These are phyloP conservation scores for Nemotelus nigrinus DNA, from an alignment of 2,888 invertebrate genomes.

Conservation along the genomic window DNA sequence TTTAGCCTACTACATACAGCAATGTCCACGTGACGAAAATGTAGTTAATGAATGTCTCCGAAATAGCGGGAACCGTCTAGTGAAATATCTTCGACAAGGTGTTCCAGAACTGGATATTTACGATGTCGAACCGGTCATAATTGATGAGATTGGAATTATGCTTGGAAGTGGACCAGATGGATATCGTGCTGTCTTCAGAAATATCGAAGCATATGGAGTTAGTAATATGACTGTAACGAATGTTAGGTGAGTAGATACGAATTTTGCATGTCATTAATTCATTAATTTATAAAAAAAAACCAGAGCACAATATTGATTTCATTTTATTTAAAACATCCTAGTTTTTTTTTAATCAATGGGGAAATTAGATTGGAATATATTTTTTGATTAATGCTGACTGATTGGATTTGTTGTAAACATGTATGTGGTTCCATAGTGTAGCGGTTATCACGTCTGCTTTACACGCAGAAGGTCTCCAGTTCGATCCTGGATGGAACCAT, in stretches of 20 bases:
- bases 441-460: slow-evolving; percentile 51
- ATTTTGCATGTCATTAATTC: no score
- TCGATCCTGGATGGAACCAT: slow-evolving; percentile 48
- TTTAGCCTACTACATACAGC: slow-evolving; percentile 77
- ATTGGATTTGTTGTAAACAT: not conserved
- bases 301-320: not conserved
- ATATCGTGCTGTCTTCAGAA: slow-evolving; percentile 81
- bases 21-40: slow-evolving; percentile 76
- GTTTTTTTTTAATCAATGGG: no score
- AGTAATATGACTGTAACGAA: slow-evolving; percentile 82
- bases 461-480: slow-evolving; percentile 49
- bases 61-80: slow-evolving; percentile 78
- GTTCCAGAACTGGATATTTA: slow-evolving; percentile 77
- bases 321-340: slow-evolving; percentile 25
- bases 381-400: no score
- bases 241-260: slow-evolving; percentile 70
- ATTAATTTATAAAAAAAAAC: not conserved
- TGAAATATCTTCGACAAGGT: slow-evolving; percentile 77
- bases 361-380: no score
- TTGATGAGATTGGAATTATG: slow-evolving; percentile 83
- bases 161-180: slow-evolving; percentile 84
- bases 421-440: slow-evolving; percentile 47
- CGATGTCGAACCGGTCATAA: slow-evolving; percentile 81
- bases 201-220: slow-evolving; percentile 83
- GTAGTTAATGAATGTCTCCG: slow-evolving; percentile 78